A percentile compares a stretch with the other conserved stretches of the same genome.
Evolutionary conservation across 1,140 invertebrate species (phyloP).

Genomic region (Oryzaephilus surinamensis): DNA sequence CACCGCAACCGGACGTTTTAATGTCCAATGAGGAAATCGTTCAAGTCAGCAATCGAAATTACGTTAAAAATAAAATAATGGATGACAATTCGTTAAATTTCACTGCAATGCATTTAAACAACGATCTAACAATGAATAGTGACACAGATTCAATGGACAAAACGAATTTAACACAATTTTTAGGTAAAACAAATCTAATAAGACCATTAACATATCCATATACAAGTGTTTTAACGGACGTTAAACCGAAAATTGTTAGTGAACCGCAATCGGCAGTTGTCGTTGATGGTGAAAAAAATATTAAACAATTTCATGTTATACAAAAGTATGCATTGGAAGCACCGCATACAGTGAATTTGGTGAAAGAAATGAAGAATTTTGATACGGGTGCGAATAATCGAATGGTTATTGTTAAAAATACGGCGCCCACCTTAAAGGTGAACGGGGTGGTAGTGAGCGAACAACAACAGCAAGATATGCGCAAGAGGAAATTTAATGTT

Average conservation of each 20-base stretch:
- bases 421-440: slow-evolving; percentile 21
- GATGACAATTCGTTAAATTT: slow-evolving; percentile 23
- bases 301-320: slow-evolving; percentile 27
- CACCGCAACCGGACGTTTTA: slow-evolving; percentile 16
- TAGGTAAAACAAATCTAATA: slow-evolving; percentile 23
- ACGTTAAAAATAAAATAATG: slow-evolving; percentile 33
- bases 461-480: slow-evolving; percentile 13
- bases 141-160: slow-evolving; percentile 5
- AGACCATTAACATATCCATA: slow-evolving; percentile 35
- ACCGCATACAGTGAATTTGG: not conserved
- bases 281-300: slow-evolving; percentile 10
- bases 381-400: not conserved
- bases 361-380: slow-evolving; percentile 1
- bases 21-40: slow-evolving; percentile 37
- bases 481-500: slow-evolving; percentile 21
- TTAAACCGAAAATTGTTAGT: slow-evolving; percentile 1
- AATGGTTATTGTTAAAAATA: too few relatives aligned
- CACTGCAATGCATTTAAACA: slow-evolving; percentile 2
- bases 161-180: slow-evolving; percentile 16
- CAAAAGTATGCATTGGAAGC: slow-evolving; percentile 18
- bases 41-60: slow-evolving; percentile 30
- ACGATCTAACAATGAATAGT: not conserved
- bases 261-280: slow-evolving; percentile 5
- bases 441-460: slow-evolving; percentile 16
- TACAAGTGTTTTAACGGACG: slow-evolving; percentile 13